Evolutionary conservation across 2,888 invertebrate genomes (phyloP).

Genomic region (Aspidiotus destructor): DNA sequence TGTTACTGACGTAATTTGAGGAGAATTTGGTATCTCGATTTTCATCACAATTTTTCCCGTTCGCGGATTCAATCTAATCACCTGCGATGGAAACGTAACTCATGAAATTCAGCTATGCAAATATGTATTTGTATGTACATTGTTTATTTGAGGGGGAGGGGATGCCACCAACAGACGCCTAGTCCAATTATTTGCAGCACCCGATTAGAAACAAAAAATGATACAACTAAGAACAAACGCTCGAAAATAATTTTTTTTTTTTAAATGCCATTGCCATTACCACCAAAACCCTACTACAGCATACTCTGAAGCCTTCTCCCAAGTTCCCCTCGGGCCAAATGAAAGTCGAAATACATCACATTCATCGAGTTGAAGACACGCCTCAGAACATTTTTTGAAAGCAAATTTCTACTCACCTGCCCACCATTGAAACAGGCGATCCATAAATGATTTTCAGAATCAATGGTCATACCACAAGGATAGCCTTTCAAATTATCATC

Average conservation of each 20-base stretch:
- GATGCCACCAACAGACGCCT: too few species aligned
- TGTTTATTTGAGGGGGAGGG: too few species aligned
- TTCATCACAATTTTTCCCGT: conserved; percentile 14
- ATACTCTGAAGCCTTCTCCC: too few species aligned
- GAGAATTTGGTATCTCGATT: conserved; percentile 24
- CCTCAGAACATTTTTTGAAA: conserved; percentile 2
- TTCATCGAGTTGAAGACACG: background rate
- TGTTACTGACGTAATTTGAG: conserved; percentile 20
- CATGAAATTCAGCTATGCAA: background rate
- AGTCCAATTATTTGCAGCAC: too few species aligned
- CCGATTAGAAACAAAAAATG: too few species aligned
- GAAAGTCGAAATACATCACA: too few species aligned
- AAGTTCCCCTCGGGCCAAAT: too few species aligned
- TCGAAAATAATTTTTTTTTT: too few species aligned
- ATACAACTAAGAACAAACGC: too few species aligned
- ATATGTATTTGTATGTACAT: too few species aligned
- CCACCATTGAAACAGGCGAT: conserved; percentile 21
- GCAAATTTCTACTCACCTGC: conserved; percentile 5
- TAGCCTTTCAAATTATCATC: conserved; percentile 16
- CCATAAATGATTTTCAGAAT: conserved; percentile 18
- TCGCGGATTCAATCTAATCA: conserved; percentile 17
- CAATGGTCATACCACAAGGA: conserved; percentile 19
- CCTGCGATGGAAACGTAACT: conserved; percentile 3
- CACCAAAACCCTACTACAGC: too few species aligned
- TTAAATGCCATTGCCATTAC: too few species aligned